phyloP scores from a whole-genome alignment of 2,888 invertebrate species.

The Cheilosia impressa region DNA sequence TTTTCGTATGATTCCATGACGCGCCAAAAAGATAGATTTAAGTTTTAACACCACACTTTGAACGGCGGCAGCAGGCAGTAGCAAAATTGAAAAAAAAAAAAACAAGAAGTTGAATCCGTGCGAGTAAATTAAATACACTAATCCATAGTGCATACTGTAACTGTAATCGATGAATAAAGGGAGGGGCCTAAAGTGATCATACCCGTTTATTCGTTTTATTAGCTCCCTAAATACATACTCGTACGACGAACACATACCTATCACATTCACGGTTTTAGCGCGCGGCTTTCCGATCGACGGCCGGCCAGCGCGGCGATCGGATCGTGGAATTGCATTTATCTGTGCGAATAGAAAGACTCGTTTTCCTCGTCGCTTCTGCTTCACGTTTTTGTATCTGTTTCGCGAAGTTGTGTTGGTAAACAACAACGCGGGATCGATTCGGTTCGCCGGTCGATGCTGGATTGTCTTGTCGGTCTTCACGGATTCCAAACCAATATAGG shows the following conservation, averaged over 20 bases:
- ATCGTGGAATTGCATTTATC: conserved; percentile 51
- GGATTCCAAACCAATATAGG: conserved; percentile 2
- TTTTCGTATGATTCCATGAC: conserved; percentile 36
- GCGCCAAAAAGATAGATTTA: conserved; percentile 57
- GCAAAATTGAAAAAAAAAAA: neutral
- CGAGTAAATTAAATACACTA: conserved; percentile 46
- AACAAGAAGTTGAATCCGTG: conserved; percentile 12
- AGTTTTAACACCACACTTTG: neutral
- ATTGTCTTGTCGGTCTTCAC: conserved; percentile 44
- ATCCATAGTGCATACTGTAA: conserved; percentile 21
- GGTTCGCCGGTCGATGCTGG: conserved; percentile 12
- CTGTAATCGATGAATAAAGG: conserved; percentile 31
- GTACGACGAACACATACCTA: neutral
- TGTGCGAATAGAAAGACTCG: conserved; percentile 16
- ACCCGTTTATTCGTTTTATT: conserved; percentile 60
- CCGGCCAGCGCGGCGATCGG: conserved; percentile 16
- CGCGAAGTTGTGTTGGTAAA: conserved; percentile 31
- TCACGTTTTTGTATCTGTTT: conserved; percentile 7
- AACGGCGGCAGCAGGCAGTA: conserved; percentile 37
- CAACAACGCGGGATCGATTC: conserved; percentile 39
- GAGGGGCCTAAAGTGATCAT: conserved; percentile 52
- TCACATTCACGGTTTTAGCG: neutral
- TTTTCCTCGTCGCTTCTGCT: neutral
- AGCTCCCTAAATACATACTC: conserved; percentile 23
- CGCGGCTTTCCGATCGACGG: conserved; percentile 3